Percentiles rank a stretch among this genome's conserved stretches.
Conservation (phyloP, 2,113 vertebrate species). For the Hassar affinis region DNA sequence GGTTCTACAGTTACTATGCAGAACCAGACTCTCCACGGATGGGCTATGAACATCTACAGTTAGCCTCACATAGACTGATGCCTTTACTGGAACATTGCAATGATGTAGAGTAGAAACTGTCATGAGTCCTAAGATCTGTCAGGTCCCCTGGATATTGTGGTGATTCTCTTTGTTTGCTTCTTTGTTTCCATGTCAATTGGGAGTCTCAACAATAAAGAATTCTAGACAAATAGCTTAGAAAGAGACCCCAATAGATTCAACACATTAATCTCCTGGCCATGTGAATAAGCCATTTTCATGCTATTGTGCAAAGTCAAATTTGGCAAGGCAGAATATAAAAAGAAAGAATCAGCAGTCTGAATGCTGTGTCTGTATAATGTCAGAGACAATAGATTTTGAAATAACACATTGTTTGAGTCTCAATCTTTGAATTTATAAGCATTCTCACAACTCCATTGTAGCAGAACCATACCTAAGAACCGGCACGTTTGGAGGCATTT, state of each 20-base stretch:
- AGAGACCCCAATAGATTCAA: neutral
- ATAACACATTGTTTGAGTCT: neutral
- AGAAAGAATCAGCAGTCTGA: neutral
- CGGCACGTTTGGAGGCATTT: neutral
- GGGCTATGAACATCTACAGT: neutral
- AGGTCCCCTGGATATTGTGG: neutral
- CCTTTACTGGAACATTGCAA: neutral
- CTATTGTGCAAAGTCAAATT: neutral
- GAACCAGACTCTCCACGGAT: neutral
- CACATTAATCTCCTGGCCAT: neutral
- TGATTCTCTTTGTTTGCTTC: neutral
- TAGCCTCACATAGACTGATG: neutral
- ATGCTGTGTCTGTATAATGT: neutral
- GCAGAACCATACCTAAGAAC: neutral
- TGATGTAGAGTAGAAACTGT: neutral
- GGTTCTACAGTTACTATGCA: too few species aligned
- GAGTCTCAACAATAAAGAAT: neutral
- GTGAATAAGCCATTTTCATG: neutral
- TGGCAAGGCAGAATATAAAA: neutral
- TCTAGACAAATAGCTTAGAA: neutral
- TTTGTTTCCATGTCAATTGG: neutral
- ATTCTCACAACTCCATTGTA: neutral
- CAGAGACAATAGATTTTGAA: neutral
- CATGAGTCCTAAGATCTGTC: neutral
- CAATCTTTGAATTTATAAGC: neutral